Percentiles rank a stretch among this genome's conserved stretches.
Evolutionary conservation across 2,113 vertebrate species (phyloP).

Genomic region (Indri indri): DNA sequence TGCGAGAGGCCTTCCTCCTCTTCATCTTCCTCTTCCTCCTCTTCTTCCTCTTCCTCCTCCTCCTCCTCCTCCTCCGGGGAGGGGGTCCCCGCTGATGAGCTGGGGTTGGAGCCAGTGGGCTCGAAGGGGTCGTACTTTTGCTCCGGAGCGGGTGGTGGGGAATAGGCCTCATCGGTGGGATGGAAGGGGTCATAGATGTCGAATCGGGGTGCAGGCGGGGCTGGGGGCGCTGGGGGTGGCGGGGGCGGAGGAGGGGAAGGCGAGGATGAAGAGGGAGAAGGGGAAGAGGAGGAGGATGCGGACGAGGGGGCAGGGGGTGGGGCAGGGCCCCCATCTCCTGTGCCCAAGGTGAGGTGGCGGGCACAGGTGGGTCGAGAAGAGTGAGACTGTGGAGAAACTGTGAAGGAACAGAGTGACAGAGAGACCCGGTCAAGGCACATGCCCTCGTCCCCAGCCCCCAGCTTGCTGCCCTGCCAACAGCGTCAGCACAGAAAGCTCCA

Average conservation of each 20-base stretch:
- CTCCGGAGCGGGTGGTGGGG: conserved; percentile 81
- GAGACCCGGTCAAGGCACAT: fast-evolving
- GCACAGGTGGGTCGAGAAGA: conserved; percentile 57
- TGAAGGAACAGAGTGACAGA: background rate
- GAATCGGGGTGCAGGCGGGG: conserved; percentile 61
- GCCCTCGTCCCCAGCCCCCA: background rate
- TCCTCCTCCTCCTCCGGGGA: conserved; percentile 81
- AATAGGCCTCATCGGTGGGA: conserved; percentile 88
- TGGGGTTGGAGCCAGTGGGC: conserved; percentile 91
- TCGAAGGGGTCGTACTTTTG: conserved; percentile 97
- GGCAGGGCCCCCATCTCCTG: conserved; percentile 78
- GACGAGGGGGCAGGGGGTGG: conserved; percentile 81
- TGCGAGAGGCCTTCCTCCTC: conserved; percentile 80
- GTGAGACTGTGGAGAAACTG: conserved; percentile 71
- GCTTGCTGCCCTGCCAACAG: background rate
- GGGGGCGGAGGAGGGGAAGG: conserved; percentile 85
- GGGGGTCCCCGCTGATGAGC: conserved; percentile 81
- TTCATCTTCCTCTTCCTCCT: conserved; percentile 63
- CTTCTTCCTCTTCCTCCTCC: conserved; percentile 74
- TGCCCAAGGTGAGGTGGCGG: conserved; percentile 80
- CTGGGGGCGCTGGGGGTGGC: conserved; percentile 74
- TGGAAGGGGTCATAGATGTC: conserved; percentile 93
- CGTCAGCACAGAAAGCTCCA: background rate
- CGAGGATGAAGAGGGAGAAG: conserved; percentile 84
- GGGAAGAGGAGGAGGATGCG: conserved; percentile 86